Conservation (phyloP, 2,888 invertebrate genomes). For the Troglohyphantes excavatus region DNA sequence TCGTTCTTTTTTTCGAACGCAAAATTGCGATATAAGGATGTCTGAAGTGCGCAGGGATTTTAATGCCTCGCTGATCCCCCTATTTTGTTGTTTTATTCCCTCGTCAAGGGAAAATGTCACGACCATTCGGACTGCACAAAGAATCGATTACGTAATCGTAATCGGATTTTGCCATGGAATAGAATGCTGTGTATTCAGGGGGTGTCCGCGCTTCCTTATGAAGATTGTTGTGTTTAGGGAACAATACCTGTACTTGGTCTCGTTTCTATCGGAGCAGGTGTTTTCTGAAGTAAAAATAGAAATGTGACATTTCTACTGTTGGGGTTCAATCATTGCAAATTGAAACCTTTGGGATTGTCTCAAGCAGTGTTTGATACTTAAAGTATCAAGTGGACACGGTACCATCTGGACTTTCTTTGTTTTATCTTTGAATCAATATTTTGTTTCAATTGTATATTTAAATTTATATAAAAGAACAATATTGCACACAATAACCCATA, state of each 20-base stretch:
- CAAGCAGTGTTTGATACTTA: too few relatives aligned
- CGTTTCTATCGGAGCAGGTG: not conserved
- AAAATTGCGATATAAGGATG: not conserved
- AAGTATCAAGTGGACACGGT: too few relatives aligned
- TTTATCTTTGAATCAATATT: too few relatives aligned
- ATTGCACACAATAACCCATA: too few relatives aligned
- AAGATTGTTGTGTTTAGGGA: not conserved
- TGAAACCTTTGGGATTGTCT: too few relatives aligned
- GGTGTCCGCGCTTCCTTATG: not conserved
- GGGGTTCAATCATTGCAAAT: too few relatives aligned
- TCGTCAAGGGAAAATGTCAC: constrained; percentile 1
- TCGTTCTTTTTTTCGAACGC: not conserved
- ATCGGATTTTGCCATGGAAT: not conserved
- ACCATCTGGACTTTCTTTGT: too few relatives aligned
- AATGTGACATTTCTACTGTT: too few relatives aligned
- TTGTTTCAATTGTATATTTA: too few relatives aligned
- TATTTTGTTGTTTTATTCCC: not conserved
- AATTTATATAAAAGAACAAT: too few relatives aligned
- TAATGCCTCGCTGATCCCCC: not conserved
- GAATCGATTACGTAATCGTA: not conserved
- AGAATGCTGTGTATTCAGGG: not conserved
- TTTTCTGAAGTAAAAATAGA: too few relatives aligned
- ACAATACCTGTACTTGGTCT: not conserved
- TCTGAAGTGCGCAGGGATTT: not conserved
- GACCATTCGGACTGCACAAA: not conserved